Evolutionary conservation across 2,797 vertebrate genomes (phyloP).

Genomic region (Orestias chungarensis): DNA sequence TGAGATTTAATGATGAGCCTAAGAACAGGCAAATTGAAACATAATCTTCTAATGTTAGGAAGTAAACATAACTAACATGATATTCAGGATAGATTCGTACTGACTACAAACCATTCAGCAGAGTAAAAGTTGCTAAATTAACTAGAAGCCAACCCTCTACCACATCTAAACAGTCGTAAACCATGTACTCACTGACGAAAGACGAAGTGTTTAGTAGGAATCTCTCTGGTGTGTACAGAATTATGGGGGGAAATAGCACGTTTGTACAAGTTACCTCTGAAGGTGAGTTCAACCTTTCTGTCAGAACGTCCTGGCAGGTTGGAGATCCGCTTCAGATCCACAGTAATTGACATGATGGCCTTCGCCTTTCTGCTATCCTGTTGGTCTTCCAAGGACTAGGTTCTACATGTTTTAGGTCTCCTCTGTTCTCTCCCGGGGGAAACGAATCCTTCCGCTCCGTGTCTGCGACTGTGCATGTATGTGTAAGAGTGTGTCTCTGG

Average conservation of each 20-base stretch:
- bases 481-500: constrained; percentile 35
- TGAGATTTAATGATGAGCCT: neutral
- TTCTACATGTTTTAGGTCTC: neutral
- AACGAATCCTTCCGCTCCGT: constrained; percentile 18
- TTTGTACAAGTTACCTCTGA: constrained; percentile 71
- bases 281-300: constrained; percentile 86
- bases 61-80: neutral
- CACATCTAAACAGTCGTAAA: neutral
- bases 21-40: neutral
- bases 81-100: neutral
- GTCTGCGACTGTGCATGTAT: neutral
- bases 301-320: constrained; percentile 85
- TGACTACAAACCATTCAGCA: neutral
- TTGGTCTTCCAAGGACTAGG: constrained; percentile 22
- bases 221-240: neutral
- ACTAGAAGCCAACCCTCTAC: neutral
- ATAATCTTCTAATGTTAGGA: neutral
- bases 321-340: constrained; percentile 80
- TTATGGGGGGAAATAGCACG: neutral
- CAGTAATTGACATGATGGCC: constrained; percentile 85
- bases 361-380: neutral
- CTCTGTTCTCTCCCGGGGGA: constrained; percentile 4
- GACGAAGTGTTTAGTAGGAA: neutral
- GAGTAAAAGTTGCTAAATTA: neutral
- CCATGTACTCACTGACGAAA: neutral